phyloP scores from a whole-genome alignment of 2,113 vertebrate genomes.

The Poeciliopsis retropinna region DNA sequence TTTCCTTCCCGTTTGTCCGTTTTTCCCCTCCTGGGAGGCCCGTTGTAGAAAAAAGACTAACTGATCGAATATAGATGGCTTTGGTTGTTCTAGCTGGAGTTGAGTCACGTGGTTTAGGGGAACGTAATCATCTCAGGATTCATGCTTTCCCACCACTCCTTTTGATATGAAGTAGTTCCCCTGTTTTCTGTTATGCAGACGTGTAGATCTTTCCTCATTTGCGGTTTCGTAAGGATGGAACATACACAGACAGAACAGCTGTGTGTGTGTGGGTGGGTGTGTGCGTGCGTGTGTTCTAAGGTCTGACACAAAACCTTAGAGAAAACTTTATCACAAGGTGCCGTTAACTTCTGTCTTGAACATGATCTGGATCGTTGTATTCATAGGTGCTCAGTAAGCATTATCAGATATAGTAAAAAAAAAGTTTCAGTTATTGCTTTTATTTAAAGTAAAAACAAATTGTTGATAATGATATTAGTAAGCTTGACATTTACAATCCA shows the following conservation, averaged over 20 bases:
- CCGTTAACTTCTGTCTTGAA: neutral
- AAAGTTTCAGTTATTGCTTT: neutral
- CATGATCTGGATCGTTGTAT: neutral
- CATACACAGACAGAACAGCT: constrained; percentile 6
- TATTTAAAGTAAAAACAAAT: neutral
- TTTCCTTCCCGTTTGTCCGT: neutral
- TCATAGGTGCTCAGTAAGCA: neutral
- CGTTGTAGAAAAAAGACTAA: neutral
- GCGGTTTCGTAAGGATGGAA: neutral
- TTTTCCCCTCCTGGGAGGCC: neutral
- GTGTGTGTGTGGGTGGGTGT: too few species aligned
- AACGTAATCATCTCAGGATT: neutral
- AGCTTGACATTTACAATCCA: neutral
- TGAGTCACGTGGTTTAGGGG: neutral
- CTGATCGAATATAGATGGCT: neutral
- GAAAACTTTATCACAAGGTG: neutral
- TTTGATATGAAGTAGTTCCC: neutral
- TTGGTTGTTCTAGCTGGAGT: neutral
- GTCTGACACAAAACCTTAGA: neutral
- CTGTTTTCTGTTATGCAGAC: neutral
- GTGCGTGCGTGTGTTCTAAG: neutral
- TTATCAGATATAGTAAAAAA: neutral
- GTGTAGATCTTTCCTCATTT: neutral
- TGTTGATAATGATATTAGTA: neutral
- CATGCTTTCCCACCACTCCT: neutral